Percentiles rank a stretch among this genome's conserved stretches.
phyloP scores from a whole-genome alignment of 2,797 vertebrate genomes.

The Sebastes dallii region DNA sequence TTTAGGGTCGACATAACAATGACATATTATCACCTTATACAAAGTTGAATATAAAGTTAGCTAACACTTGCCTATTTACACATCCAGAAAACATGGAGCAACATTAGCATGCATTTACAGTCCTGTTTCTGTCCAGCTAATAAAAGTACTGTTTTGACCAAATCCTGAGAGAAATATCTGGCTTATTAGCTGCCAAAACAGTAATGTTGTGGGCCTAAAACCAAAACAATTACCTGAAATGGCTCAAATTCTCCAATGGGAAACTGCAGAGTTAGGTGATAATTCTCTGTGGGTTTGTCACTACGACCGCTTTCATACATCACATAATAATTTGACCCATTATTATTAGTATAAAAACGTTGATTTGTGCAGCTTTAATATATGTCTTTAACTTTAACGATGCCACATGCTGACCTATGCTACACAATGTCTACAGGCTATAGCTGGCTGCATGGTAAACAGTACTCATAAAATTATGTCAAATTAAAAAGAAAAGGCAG shows the following conservation, averaged over 20 bases:
- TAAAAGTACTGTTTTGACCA: fast-evolving
- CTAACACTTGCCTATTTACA: not conserved
- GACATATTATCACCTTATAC: not conserved
- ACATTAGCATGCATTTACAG: not conserved
- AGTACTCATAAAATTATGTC: not conserved
- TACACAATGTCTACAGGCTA: not conserved
- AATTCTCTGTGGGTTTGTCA: not conserved
- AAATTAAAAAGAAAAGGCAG: not conserved
- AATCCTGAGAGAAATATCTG: not conserved
- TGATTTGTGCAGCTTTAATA: not conserved
- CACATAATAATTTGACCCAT: not conserved
- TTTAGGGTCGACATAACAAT: not conserved
- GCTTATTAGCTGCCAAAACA: not conserved
- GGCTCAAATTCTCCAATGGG: not conserved
- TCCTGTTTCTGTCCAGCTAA: not conserved
- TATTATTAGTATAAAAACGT: not conserved
- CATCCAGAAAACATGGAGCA: not conserved
- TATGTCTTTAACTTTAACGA: not conserved
- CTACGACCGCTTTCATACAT: not conserved
- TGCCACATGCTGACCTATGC: not conserved
- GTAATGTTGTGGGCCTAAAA: not conserved
- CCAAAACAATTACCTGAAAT: not conserved
- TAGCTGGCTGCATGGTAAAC: not conserved
- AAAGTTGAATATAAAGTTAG: not conserved
- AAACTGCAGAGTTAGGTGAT: not conserved